A percentile compares a stretch with the other conserved stretches of the same genome.
Evolutionary conservation across 2,888 invertebrate species (phyloP).

Genomic region (Yponomeuta cagnagella): DNA sequence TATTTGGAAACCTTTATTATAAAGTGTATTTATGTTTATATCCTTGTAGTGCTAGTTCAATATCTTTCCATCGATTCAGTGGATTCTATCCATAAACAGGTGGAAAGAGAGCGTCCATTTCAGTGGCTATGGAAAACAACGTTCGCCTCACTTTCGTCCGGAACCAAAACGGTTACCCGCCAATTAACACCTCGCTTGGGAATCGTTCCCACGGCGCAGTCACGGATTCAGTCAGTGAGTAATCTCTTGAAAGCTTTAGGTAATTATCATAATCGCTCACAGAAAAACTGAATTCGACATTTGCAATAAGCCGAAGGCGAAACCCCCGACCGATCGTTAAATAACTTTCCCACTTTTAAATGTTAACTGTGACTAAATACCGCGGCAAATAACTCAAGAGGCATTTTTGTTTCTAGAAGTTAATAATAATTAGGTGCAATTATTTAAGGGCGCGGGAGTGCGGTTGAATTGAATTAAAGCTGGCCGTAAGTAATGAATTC

Average conservation of each 20-base stretch:
- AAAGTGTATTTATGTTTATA: too few species aligned
- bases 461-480: slow-evolving; percentile 41
- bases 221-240: not conserved
- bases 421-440: slow-evolving; percentile 7
- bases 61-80: too few species aligned
- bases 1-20: too few species aligned
- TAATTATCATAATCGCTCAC: not conserved
- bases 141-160: not conserved
- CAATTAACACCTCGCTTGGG: not conserved
- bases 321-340: slow-evolving; percentile 6
- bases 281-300: not conserved
- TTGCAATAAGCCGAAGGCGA: not conserved
- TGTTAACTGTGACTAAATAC: slow-evolving; percentile 9
- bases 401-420: slow-evolving; percentile 14
- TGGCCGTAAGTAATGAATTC: slow-evolving; percentile 37
- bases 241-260: not conserved
- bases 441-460: slow-evolving; percentile 16
- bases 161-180: not conserved
- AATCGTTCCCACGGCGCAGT: slow-evolving; percentile 7
- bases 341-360: slow-evolving; percentile 12
- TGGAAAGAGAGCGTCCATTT: not conserved
- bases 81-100: not conserved
- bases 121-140: not conserved
- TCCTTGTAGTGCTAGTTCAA: too few species aligned
- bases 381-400: slow-evolving; percentile 10